Evolutionary conservation across 2,888 invertebrate genomes (phyloP).

Genomic region (Lucinisca nassula): DNA sequence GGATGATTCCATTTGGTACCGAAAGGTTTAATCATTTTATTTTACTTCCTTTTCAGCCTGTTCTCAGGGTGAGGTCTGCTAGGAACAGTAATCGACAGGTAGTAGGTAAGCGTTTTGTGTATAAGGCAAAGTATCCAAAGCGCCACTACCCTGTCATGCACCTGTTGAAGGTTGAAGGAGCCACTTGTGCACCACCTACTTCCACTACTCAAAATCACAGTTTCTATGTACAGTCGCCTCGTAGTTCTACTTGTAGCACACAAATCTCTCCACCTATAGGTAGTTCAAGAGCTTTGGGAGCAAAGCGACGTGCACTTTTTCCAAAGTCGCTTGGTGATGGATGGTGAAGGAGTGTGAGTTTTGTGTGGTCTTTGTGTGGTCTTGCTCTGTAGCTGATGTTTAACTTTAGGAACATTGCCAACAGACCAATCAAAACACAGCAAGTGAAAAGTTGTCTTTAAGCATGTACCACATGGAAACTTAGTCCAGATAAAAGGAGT

Average conservation of each 20-base stretch:
- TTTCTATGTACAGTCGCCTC: constrained; percentile 41
- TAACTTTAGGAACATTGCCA: too few relatives aligned
- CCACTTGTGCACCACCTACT: constrained; percentile 49
- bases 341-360: constrained; percentile 69
- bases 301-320: constrained; percentile 43
- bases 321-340: constrained; percentile 59
- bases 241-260: constrained; percentile 25
- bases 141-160: constrained; percentile 63
- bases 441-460: too few relatives aligned
- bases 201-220: constrained; percentile 45
- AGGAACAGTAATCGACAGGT: constrained; percentile 73
- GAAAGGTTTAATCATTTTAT: too few relatives aligned
- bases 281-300: constrained; percentile 44
- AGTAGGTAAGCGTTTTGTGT: constrained; percentile 76
- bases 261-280: constrained; percentile 59
- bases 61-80: constrained; percentile 76
- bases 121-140: constrained; percentile 60
- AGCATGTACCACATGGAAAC: too few relatives aligned
- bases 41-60: constrained; percentile 63
- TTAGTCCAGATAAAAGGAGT: too few relatives aligned
- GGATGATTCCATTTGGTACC: too few relatives aligned
- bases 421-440: too few relatives aligned
- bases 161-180: constrained; percentile 68
- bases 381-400: too few relatives aligned
- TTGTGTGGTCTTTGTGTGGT: neutral